Percentiles rank a stretch among this genome's conserved stretches.
These are phyloP conservation scores for Isaurus tuberculatus DNA, from an alignment of 92 coral and sea anemone species.

Conservation along the genomic window DNA sequence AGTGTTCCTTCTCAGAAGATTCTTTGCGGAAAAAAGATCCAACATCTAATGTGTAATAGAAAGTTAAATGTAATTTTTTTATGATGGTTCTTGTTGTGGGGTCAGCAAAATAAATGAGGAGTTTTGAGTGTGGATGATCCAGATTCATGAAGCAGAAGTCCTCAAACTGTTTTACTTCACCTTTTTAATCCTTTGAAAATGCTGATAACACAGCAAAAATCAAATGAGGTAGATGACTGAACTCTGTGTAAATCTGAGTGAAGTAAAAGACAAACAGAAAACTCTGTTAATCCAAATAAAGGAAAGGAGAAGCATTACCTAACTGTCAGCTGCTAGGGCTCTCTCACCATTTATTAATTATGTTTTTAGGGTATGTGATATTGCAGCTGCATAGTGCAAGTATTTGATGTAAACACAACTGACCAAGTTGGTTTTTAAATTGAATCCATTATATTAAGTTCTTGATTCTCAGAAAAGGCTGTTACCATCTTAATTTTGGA, in stretches of 20 bases:
- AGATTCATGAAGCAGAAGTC: neutral
- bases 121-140: neutral
- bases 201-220: neutral
- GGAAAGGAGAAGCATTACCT: too few species aligned
- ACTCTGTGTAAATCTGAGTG: neutral
- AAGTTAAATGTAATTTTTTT: neutral
- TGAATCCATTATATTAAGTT: too few species aligned
- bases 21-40: slow-evolving; percentile 98
- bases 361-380: too few species aligned
- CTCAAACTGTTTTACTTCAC: neutral
- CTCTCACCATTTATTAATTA: too few species aligned
- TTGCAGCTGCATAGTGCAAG: too few species aligned
- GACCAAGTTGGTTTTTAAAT: too few species aligned
- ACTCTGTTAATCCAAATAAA: too few species aligned
- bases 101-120: neutral
- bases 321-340: too few species aligned
- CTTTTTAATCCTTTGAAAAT: neutral
- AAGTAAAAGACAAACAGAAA: neutral
- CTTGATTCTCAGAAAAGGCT: too few species aligned
- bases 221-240: neutral
- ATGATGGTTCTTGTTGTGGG: neutral
- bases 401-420: too few species aligned
- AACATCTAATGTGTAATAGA: slow-evolving; percentile 65
- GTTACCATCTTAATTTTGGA: too few species aligned
- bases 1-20: slow-evolving; percentile 91